Base-by-base conservation (phyloP, 2,888 invertebrate genomes). In the Proisotoma minuta region DNA sequence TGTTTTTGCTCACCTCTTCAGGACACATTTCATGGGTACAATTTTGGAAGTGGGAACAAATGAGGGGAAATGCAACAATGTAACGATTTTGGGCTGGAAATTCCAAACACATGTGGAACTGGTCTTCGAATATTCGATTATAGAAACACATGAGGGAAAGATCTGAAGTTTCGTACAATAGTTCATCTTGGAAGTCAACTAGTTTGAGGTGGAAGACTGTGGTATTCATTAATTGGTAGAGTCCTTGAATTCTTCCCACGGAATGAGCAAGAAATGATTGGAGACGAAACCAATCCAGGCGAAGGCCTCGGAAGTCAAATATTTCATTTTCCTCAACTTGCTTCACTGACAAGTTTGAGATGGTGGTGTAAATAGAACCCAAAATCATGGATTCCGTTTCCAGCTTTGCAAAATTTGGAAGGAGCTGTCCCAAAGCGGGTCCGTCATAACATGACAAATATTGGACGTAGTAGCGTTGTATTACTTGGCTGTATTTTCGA, bases 1-100 rank as follows among this genome's bases (percentile, higher is more conserved):
- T 20, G 50, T 63, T 20, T 28, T 48, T 18, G 66, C 66, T 74
- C 71, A 78, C 80, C 80, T 99, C 98, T 80, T 99, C 99, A 0
- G 99, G 99, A 74, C 98, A 99, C 75, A 99, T 83, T 77, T 97
- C 95, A 79, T 99, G 98, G 0, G 97, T 95, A 76, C 96, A 94
- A 76, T 93, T 91, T 80, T 96, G 94, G 77, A 98, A 99, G 78
- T 99, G 98, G 69, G 93, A 91, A 79, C 98, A 98, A 73, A 99
- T 91, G 60, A 97, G 82, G 8, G 99, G 99, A 78, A 99, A 99
- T 57, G 97, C 94, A 71, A 98, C 91, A 69, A 97, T 96, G 77
- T 91, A 99, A 47, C 99, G 86, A 79, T 95, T 95, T 79, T 99
- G 99, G 23, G 97, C 96, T 28, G 99, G 98, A 77, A 99, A 96